A percentile compares a stretch with the other conserved stretches of the same genome.
Conservation (phyloP, 2,797 vertebrate genomes). For the Linurgus olivaceus region DNA sequence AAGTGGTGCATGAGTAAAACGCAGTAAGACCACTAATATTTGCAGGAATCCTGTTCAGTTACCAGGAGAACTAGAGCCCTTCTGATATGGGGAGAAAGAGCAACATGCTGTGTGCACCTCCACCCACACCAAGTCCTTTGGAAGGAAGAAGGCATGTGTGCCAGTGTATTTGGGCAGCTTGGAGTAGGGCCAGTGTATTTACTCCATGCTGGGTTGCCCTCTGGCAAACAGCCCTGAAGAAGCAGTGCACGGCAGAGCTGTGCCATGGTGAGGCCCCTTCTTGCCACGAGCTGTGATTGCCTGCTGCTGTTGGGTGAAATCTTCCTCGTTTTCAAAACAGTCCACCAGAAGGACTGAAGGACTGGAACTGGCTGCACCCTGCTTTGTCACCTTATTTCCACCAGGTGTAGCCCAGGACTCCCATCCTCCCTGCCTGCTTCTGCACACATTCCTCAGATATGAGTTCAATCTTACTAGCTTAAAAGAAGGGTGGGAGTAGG, state of each 20-base stretch:
- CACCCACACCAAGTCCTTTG: background rate
- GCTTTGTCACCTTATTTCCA: background rate
- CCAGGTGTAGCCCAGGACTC: background rate
- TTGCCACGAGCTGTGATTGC: fast-evolving
- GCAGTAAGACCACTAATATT: background rate
- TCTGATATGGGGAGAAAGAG: background rate
- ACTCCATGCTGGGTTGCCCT: fast-evolving
- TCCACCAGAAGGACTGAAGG: background rate
- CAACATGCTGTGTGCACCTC: background rate
- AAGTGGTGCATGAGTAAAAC: background rate
- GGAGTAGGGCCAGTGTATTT: fast-evolving
- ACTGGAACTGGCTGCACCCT: background rate
- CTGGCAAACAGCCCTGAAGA: background rate
- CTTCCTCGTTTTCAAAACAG: background rate
- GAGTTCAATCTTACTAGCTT: background rate
- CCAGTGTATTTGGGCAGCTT: background rate
- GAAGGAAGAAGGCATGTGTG: background rate
- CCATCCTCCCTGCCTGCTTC: background rate
- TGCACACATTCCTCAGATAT: background rate
- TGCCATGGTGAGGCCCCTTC: background rate
- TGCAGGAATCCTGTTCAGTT: background rate
- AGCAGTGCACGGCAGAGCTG: background rate
- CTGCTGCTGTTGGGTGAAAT: too few relatives aligned
- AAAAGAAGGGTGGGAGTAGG: background rate
- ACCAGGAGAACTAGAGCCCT: background rate